These are phyloP conservation scores for Hippocampus mohnikei DNA, from an alignment of 2,113 vertebrate genomes.

Conservation along the genomic window DNA sequence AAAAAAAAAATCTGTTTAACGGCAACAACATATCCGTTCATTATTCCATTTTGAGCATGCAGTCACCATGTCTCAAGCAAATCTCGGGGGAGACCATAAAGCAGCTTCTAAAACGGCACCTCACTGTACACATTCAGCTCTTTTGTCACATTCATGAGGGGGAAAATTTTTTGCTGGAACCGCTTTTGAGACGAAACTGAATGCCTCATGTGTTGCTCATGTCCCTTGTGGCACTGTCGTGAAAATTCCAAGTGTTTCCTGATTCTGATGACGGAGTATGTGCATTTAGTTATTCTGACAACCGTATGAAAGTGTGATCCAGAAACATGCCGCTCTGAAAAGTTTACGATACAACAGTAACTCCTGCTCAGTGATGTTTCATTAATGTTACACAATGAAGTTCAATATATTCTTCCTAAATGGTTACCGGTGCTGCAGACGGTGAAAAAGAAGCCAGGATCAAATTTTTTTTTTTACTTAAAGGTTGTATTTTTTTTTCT, in stretches of 20 bases:
- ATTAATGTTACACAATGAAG: conserved; percentile 4
- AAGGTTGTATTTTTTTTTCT: no score
- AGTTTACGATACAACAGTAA: conserved; percentile 1
- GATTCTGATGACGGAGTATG: conserved; percentile 38
- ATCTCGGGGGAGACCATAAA: conserved; percentile 51
- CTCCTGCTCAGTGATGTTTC: conserved; percentile 12
- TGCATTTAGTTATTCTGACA: conserved; percentile 52
- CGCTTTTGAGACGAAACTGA: conserved; percentile 31
- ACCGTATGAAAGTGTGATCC: conserved; percentile 23
- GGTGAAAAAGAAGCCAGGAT: not conserved
- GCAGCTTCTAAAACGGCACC: conserved; percentile 51
- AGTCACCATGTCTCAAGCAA: conserved; percentile 38
- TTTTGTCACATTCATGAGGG: conserved; percentile 56
- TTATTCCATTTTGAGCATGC: conserved; percentile 33
- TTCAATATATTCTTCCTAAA: conserved; percentile 7
- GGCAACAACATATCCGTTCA: conserved; percentile 45
- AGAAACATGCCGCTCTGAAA: not conserved
- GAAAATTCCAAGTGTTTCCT: conserved; percentile 58
- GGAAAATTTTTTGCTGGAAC: conserved; percentile 42
- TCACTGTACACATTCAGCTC: conserved; percentile 48
- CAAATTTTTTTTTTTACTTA: no score
- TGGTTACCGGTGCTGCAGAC: not conserved
- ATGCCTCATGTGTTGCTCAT: conserved; percentile 46
- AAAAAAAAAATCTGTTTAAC: conserved; percentile 25
- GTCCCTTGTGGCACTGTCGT: conserved; percentile 35